Evolutionary conservation across 2,113 vertebrate genomes (phyloP), one percentile per base, ranked within the genome.

Genomic region (Sminthopsis crassicaudata): DNA sequence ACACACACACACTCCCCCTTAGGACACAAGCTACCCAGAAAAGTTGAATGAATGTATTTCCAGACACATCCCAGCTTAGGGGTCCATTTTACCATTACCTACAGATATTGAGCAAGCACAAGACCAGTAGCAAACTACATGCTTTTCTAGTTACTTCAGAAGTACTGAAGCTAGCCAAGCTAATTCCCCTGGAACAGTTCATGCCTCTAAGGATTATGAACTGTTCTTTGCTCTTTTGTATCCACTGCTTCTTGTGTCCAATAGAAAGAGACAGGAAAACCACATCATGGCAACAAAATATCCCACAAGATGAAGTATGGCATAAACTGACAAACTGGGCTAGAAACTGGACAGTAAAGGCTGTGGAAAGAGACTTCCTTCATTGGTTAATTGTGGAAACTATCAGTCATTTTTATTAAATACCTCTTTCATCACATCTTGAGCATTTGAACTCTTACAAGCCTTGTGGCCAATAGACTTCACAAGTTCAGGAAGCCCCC

Each of bases 201-300:
- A 98, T 98, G 97, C 98, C 88, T 92, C 97, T 95, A 67, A 24
- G 93, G 90, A 57, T 2, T 0, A 19, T 96, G 95, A 93, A 92
- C 53, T 97, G 97, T 97, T 91, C 53, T 84, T 97, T 97, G 98
- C 96, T 94, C 97, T 97, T 76, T 60, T 16, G 12, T 5, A 19
- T 36, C 97, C 95, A 95, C 96, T 96, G 95, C 95, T 95, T 98
- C 97, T 97, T 12, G 0, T 25, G 8, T 95, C 96, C 95, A 96
- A 91, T 97, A 97, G 97, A 98, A 95, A 97, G 97, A 98, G 95
- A 97, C 98, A 97, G 30, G 52, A 98, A 97, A 97, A 96, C 94
- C 36, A 0, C 94, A 91, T 95, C 94, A 96, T 95, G 94, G 88
- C 6, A 0, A 92, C 91, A 52, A 19, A 90, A 95, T 51, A 0